Evolutionary conservation across 1,140 invertebrate genomes (phyloP).

Genomic region (Ditylenchus dipsaci): DNA sequence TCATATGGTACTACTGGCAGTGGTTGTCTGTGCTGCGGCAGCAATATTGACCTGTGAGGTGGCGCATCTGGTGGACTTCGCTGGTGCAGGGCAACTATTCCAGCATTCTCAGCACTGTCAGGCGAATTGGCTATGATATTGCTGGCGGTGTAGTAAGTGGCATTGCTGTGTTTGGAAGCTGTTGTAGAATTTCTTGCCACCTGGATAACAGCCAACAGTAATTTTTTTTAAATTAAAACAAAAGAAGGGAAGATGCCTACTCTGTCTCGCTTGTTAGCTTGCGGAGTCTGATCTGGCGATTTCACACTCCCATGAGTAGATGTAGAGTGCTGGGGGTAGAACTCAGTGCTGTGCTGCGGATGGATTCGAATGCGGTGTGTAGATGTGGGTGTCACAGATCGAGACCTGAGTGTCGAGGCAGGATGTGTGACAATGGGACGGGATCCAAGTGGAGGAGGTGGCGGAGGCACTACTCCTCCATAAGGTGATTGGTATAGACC

Average conservation of each 20-base stretch:
- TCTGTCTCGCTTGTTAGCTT: slow-evolving; percentile 1
- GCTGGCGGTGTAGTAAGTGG: slow-evolving; percentile 1
- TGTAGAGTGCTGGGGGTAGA: neutral
- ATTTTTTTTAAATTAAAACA: neutral
- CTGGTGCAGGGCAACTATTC: neutral
- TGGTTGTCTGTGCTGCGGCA: neutral
- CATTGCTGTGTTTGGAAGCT: neutral
- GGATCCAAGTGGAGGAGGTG: neutral
- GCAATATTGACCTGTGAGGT: neutral
- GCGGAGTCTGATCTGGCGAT: slow-evolving; percentile 6
- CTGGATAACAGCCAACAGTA: neutral
- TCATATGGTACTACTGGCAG: neutral
- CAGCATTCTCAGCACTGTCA: neutral
- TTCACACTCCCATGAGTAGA: slow-evolving; percentile 2
- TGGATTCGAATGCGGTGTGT: slow-evolving; percentile 5
- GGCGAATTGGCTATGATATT: neutral
- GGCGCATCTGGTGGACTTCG: neutral
- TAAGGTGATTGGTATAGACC: slow-evolving; percentile 6
- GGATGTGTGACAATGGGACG: slow-evolving; percentile 9
- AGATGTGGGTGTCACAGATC: slow-evolving; percentile 5
- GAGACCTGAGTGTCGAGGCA: neutral
- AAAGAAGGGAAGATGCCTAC: neutral
- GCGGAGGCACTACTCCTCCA: neutral
- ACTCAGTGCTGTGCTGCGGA: neutral
- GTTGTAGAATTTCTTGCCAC: neutral